Conservation (phyloP, 2,888 invertebrate species). For the Agrochola macilenta region DNA sequence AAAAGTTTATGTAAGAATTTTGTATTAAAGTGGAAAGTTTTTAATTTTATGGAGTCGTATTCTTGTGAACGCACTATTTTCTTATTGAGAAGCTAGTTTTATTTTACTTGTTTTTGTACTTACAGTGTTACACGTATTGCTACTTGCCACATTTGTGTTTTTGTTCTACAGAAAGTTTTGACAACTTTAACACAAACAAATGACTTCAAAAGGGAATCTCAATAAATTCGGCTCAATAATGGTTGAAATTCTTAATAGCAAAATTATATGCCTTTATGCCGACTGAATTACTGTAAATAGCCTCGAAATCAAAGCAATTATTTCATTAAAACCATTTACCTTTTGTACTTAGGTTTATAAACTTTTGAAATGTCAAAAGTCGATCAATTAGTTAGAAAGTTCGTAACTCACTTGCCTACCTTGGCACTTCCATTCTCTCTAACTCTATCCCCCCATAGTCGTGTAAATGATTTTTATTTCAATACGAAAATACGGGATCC, state of each 20-base stretch:
- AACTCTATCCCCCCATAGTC: conserved; percentile 47
- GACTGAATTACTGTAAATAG: not conserved
- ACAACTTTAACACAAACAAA: not conserved
- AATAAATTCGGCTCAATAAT: not conserved
- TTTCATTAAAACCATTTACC: not conserved
- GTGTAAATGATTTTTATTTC: conserved; percentile 78
- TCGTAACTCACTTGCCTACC: too few species aligned
- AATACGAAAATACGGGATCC: conserved; percentile 74
- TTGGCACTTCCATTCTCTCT: conserved; percentile 65
- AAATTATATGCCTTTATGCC: not conserved
- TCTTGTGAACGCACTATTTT: conserved; percentile 51
- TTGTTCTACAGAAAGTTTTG: conserved; percentile 3
- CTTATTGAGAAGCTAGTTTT: conserved; percentile 25
- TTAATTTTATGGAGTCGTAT: conserved; percentile 39
- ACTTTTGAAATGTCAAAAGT: too few species aligned
- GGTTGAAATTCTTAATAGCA: not conserved
- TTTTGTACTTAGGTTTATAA: not conserved
- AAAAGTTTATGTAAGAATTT: conserved; percentile 65
- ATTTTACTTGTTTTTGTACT: conserved; percentile 21
- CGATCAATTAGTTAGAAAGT: too few species aligned
- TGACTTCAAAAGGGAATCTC: not conserved
- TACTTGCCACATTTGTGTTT: not conserved
- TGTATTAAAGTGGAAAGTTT: conserved; percentile 61
- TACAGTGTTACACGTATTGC: not conserved
- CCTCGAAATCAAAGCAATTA: not conserved